Conservation (phyloP, 92 coral and sea anemone genomes). For the Siderastrea siderea region DNA sequence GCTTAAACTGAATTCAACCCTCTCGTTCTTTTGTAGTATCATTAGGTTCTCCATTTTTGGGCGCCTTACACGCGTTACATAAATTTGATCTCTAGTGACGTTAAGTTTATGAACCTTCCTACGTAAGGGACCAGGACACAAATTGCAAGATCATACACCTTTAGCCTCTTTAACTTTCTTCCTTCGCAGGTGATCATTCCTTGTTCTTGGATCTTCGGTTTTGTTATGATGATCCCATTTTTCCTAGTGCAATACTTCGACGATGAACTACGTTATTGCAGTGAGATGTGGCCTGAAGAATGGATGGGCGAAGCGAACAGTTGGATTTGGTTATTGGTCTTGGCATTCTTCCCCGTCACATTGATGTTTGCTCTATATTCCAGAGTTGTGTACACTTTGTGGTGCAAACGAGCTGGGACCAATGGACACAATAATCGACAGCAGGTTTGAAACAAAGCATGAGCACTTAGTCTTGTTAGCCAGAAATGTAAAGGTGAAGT, state of each 20-base stretch:
- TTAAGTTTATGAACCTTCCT: too few relatives aligned
- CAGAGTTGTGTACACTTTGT: conserved; percentile 24
- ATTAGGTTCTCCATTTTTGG: too few relatives aligned
- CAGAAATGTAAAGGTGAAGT: too few relatives aligned
- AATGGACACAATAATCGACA: not conserved
- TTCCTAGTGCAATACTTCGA: not conserved
- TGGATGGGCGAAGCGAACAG: not conserved
- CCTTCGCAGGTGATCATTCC: conserved; percentile 16
- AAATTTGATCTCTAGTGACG: too few relatives aligned
- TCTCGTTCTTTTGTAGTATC: too few relatives aligned
- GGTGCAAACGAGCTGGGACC: not conserved
- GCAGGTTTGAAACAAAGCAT: conserved; percentile 20
- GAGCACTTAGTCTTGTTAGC: not conserved
- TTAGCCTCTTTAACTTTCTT: too few relatives aligned
- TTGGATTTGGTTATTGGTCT: not conserved
- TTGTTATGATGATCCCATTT: not conserved
- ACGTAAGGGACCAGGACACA: too few relatives aligned
- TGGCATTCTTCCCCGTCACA: conserved; percentile 10
- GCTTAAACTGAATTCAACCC: too few relatives aligned
- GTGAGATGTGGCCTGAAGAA: conserved; percentile 5
- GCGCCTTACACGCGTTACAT: too few relatives aligned
- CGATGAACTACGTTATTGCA: not conserved
- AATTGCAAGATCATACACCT: too few relatives aligned
- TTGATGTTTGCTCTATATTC: conserved; percentile 7
- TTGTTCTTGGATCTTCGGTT: conserved; percentile 11